Evolutionary conservation across 2,888 invertebrate genomes (phyloP).

Genomic region (Noctuana brunneofusca): DNA sequence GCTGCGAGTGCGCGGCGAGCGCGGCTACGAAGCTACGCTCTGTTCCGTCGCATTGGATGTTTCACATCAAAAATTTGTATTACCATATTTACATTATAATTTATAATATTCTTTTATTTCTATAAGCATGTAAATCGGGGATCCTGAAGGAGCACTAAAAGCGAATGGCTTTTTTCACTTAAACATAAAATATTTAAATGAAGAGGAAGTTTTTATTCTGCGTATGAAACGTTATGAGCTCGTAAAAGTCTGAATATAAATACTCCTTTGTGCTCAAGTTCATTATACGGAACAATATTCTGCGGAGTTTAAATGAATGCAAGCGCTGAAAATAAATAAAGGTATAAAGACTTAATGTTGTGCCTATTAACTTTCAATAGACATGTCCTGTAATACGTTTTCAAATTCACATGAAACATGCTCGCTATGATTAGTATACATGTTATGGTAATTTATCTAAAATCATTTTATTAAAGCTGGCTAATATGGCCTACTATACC

Average conservation of each 20-base stretch:
- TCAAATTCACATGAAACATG: too few relatives aligned
- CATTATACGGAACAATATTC: constrained; percentile 23
- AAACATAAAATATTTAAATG: constrained; percentile 31
- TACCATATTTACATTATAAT: constrained; percentile 5
- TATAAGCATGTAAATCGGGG: constrained; percentile 10
- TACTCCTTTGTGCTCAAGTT: constrained; percentile 24
- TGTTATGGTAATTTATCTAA: too few relatives aligned
- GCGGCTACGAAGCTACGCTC: too few relatives aligned
- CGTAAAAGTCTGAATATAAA: constrained; percentile 20
- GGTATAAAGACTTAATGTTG: background rate
- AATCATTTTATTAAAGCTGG: too few relatives aligned
- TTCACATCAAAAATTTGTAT: too few relatives aligned
- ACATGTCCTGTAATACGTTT: too few relatives aligned
- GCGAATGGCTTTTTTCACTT: constrained; percentile 22
- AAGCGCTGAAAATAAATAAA: constrained; percentile 1
- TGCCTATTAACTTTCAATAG: too few relatives aligned
- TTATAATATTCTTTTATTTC: constrained; percentile 9
- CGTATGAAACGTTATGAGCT: constrained; percentile 28
- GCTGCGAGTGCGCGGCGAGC: too few relatives aligned
- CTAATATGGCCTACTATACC: too few relatives aligned
- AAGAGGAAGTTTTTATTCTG: constrained; percentile 29
- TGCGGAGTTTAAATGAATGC: constrained; percentile 19
- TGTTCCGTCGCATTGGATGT: too few relatives aligned
- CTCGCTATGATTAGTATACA: too few relatives aligned
- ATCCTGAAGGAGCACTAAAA: background rate